Evolutionary conservation across 23 tunicate genomes (phyloP).

Genomic region (Trididemnum nubilum): DNA sequence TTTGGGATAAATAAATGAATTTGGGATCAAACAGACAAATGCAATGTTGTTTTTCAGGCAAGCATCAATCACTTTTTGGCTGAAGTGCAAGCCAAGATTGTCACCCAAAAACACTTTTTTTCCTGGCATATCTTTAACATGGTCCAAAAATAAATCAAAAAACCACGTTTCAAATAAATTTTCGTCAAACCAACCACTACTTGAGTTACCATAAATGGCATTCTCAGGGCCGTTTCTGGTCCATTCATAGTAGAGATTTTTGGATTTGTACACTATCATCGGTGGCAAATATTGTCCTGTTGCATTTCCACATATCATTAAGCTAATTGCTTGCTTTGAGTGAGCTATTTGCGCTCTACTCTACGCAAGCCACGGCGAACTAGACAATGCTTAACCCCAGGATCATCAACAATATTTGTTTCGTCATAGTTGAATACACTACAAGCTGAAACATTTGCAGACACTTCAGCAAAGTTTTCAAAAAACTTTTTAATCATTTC

Average conservation of each 20-base stretch:
- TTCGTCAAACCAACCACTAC: slow-evolving; percentile 34
- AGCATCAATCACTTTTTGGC: slow-evolving; percentile 14
- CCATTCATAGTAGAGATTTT: slow-evolving; percentile 31
- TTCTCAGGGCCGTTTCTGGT: slow-evolving; percentile 8
- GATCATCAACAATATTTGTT: slow-evolving; percentile 34
- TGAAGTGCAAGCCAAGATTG: slow-evolving; percentile 34
- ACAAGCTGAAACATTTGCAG: neutral
- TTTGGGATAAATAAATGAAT: too few species aligned
- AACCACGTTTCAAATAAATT: slow-evolving; percentile 24
- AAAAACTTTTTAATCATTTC: slow-evolving; percentile 21
- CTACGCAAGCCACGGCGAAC: slow-evolving; percentile 37
- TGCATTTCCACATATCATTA: slow-evolving; percentile 44
- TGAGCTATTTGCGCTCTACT: slow-evolving; percentile 13
- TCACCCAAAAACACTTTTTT: slow-evolving; percentile 34
- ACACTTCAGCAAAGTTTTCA: neutral
- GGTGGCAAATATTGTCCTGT: slow-evolving; percentile 43
- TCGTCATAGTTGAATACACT: slow-evolving; percentile 42
- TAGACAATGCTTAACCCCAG: slow-evolving; percentile 21
- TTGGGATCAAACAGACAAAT: slow-evolving; percentile 23
- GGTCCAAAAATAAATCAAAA: slow-evolving; percentile 20
- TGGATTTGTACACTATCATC: slow-evolving; percentile 36
- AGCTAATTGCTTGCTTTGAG: slow-evolving; percentile 36
- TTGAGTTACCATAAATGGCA: slow-evolving; percentile 13
- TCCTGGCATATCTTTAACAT: slow-evolving; percentile 21
- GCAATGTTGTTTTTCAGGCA: slow-evolving; percentile 28